Percentiles rank a stretch among this genome's conserved stretches.
Conservation (phyloP, 1,140 invertebrate genomes). For the Tetranychus cinnabarinus region DNA sequence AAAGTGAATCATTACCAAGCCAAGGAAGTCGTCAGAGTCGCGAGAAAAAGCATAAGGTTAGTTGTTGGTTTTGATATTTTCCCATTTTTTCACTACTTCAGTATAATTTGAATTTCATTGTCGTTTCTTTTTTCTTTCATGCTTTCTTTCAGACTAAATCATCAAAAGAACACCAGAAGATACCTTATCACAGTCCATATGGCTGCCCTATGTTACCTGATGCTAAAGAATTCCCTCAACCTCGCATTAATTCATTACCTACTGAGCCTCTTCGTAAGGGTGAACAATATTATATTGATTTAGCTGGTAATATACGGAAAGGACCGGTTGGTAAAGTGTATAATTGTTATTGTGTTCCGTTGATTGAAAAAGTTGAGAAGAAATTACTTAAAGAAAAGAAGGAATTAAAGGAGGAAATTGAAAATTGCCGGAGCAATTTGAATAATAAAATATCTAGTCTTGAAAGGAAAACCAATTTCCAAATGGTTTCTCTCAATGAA, state of each 20-base stretch:
- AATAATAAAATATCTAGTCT: conserved; percentile 49
- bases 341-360: conserved; percentile 52
- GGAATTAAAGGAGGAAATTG: conserved; percentile 56
- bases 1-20: conserved; percentile 19
- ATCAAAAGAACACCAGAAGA: neutral
- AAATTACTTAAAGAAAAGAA: conserved; percentile 58
- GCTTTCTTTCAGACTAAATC: neutral
- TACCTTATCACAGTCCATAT: conserved; percentile 38
- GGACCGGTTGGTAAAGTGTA: conserved; percentile 70
- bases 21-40: conserved; percentile 7
- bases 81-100: neutral
- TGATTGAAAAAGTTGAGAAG: conserved; percentile 63
- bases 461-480: conserved; percentile 47
- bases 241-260: conserved; percentile 55
- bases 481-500: conserved; percentile 37
- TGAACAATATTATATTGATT: conserved; percentile 77
- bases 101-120: neutral
- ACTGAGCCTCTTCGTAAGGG: conserved; percentile 58
- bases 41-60: conserved; percentile 12
- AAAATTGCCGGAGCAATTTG: conserved; percentile 48
- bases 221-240: conserved; percentile 51
- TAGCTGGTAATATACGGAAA: conserved; percentile 87
- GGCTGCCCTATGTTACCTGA: conserved; percentile 57
- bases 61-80: neutral
- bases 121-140: too few species aligned